These are phyloP conservation scores for Coracopsis vasa DNA, from an alignment of 2,113 vertebrate species.

Conservation along the genomic window DNA sequence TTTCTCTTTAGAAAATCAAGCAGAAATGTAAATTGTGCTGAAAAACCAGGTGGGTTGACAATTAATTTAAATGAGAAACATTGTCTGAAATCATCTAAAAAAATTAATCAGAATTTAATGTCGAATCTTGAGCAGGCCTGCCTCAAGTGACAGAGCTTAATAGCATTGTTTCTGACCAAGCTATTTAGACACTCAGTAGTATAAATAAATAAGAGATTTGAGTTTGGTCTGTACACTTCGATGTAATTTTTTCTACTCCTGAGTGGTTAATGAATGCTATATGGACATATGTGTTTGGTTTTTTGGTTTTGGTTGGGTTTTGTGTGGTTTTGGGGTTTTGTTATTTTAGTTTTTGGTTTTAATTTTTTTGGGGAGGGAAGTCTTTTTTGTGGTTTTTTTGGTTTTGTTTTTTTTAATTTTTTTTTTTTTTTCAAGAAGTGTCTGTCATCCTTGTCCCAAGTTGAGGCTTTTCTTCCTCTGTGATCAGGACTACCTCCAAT, in stretches of 20 bases:
- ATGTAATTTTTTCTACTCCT: neutral
- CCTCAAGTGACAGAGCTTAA: neutral
- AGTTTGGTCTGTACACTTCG: neutral
- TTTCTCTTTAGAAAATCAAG: slow-evolving; percentile 9
- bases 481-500: neutral
- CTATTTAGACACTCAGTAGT: neutral
- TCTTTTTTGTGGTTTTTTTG: neutral
- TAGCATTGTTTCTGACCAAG: neutral
- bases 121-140: neutral
- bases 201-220: neutral
- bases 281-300: neutral
- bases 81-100: slow-evolving; percentile 8
- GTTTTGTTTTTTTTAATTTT: neutral
- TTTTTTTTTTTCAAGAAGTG: neutral
- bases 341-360: neutral
- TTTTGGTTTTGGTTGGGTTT: neutral
- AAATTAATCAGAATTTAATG: slow-evolving; percentile 2
- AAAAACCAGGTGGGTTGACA: neutral
- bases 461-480: neutral
- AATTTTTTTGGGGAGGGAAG: neutral
- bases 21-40: neutral
- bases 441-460: neutral
- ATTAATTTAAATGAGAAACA: slow-evolving; percentile 28
- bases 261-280: neutral
- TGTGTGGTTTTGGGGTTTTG: fast-evolving